Base-by-base conservation (phyloP, 2,113 vertebrate species). In the Gallinago paraguaiae region DNA sequence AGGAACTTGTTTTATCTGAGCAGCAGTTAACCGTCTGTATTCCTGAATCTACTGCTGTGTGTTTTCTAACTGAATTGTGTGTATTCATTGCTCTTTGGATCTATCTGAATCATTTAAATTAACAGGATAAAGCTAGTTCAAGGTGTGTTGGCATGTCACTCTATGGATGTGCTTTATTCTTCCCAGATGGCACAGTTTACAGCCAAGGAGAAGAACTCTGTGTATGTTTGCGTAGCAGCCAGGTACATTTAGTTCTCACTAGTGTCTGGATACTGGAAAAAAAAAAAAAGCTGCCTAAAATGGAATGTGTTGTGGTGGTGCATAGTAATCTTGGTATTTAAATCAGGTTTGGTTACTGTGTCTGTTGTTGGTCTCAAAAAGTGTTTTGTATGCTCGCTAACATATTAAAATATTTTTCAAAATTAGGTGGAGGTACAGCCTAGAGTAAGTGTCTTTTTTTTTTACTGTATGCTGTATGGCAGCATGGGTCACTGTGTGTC, bases 301-400 rank as follows among this genome's bases (percentile, higher is more conserved):
- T 68, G 11, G 35, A 63, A 45, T 17, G 19, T 61, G 6, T 6
- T 74, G 17, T 65, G 9, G n/a, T 37, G 63, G 30, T 59, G 8
- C 18, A 6, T 46, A 20, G 4, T n/a, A 31, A 17, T 46, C 8
- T 16, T 41, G 6, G 18, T 78, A 24, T 78, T 84, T 51, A 65
- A 35, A 10, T 30, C 6, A 60, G 6, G 11, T 51, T 13, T 61
- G 22, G n/a, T 59, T 74, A 23, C n/a, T 33, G 7, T 59, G 16
- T 48, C 27, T 5, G 2, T 72, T 20, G 10, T 48, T 24, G 20
- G 31, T 37, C 4, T 18, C 77, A 31, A 16, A 43, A 11, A 64
- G 5, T 57, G 6, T 25, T 74, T 46, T 69, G 1, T 56, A 7
- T 56, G 13, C 4, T 4, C 4, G 78, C 69, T 2, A 2, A 2